These are phyloP conservation scores for Autographa pulchrina DNA, from an alignment of 2,888 invertebrate genomes.

Conservation along the genomic window DNA sequence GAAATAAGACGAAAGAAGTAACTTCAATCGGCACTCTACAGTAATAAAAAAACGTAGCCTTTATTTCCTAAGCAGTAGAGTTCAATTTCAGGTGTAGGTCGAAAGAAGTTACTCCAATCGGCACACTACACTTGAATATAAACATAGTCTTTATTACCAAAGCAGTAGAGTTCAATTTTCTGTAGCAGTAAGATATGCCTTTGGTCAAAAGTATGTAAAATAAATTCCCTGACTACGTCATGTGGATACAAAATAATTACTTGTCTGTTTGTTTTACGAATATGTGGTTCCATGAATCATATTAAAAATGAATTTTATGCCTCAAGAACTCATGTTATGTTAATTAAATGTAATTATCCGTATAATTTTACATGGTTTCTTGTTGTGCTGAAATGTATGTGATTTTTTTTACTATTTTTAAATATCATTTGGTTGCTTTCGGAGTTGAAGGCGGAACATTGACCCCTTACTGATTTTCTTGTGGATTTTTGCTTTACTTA, in stretches of 20 bases:
- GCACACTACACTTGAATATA: no score
- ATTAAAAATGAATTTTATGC: slow-evolving; percentile 16
- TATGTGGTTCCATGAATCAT: slow-evolving; percentile 36
- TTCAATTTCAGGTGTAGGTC: no score
- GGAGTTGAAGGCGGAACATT: no score
- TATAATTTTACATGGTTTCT: neutral
- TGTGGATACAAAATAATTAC: slow-evolving; percentile 54
- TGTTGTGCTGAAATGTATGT: neutral
- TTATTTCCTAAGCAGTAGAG: neutral
- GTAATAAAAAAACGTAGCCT: neutral
- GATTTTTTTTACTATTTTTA: no score
- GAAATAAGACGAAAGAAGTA: neutral
- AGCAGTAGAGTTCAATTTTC: neutral
- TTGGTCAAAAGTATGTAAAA: slow-evolving; percentile 8
- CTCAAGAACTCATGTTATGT: neutral
- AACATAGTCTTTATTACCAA: neutral
- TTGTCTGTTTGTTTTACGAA: slow-evolving; percentile 44
- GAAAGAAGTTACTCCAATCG: neutral
- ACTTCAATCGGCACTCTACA: neutral
- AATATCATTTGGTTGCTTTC: no score
- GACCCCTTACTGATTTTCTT: no score
- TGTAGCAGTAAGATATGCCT: no score
- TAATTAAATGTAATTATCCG: slow-evolving; percentile 9
- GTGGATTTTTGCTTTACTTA: no score
- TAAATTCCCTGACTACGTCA: slow-evolving; percentile 40